Base-by-base conservation (phyloP, 2,888 invertebrate species). In the Arctia plantaginis region DNA sequence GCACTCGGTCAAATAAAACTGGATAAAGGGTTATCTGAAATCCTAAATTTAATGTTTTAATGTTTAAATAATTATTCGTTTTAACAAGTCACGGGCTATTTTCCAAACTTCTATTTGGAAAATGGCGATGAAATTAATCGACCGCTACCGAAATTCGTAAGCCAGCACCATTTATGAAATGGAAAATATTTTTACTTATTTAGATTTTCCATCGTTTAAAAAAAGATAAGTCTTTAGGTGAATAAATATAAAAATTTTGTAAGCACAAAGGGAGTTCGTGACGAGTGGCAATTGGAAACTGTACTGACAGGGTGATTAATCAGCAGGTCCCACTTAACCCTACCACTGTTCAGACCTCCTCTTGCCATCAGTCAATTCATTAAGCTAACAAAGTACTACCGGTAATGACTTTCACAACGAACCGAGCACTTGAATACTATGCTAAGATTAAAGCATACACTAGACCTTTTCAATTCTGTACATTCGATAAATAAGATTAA, bases 351-450 rank as follows among this genome's bases (percentile, higher is more conserved):
- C 91, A 92, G 91, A 92, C 91, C 93, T 93, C 89, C 92, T 91
- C 91, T 90, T 90, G 92, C 93, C 95, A 94, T 95, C 95, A 93
- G 94, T 95, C 95, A 95, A 95, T 95, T 95, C 95, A 95, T 95
- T 95, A 95, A 92, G 92, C 92, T 92, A 94, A 95, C 95, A 95
- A 94, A 95, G 94, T 94, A 93, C 93, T 90, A 90, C 89, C 90
- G 89, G 93, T 95, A 95, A 95, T 94, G 95, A 94, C 94, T 94
- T 93, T 90, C 91, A 91, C 90, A 92, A 90, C 89, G 91, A 91
- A 87, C 87, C 84, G 88, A 89, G 86, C 85, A 90, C 89, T 87
- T 91, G 89, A 89, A 90, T 90, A 92, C 87, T 85, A 81, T 82
- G 85, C 85, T 85, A 85, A 90, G 89, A 92, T 91, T 90, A 85